Evolutionary conservation across 2,888 invertebrate genomes (phyloP), one percentile per base, ranked within the genome.

Genomic region (Cantharis rustica): DNA sequence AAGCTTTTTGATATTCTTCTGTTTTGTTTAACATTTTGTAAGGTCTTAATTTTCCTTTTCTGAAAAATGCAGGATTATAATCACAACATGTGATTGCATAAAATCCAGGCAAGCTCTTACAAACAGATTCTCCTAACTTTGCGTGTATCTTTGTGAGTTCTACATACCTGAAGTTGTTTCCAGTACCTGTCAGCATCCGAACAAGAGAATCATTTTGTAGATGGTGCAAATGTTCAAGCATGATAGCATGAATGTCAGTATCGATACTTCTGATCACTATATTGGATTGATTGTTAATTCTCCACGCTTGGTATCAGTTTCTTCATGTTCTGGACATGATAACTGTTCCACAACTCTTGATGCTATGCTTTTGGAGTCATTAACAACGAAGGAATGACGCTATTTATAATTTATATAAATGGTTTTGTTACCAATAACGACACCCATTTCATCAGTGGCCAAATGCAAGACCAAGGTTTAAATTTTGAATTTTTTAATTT

Each of bases 381-480:
- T n/a, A n/a, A n/a, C n/a, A n/a, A n/a, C 2, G 15, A 70, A 61
- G 3, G 10, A 20, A 27, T 81, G 81, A 77, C 82, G 82, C 27
- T 64, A 47, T 61, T 81, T 78, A 64, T 72, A 73, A 63, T 63
- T 81, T 11, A 82, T 0, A 72, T 81, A 78, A 15, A 85, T 81
- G 47, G 61, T 76, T 78, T 83, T 84, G 15, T 74, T 76, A 63
- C 82, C 82, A 27, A 84, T 82, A 76, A 82, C 73, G 23, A 79
- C 3, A 11, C 79, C 80, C 80, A 83, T 80, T 47, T 84, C 83
- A 20, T 80, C 63, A 75, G 71, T 71, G 70, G 80, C 72, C 84
- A 83, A 84, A 79, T 84, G 79, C 16, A 81, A 77, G n/a, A 83
- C 81, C 0, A 85, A 76, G 75, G 27, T 77, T 81, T 81, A 26